Percentiles rank a stretch among this genome's conserved stretches.
Conservation (phyloP, 2,797 vertebrate genomes). For the Acropternis orthonyx region DNA sequence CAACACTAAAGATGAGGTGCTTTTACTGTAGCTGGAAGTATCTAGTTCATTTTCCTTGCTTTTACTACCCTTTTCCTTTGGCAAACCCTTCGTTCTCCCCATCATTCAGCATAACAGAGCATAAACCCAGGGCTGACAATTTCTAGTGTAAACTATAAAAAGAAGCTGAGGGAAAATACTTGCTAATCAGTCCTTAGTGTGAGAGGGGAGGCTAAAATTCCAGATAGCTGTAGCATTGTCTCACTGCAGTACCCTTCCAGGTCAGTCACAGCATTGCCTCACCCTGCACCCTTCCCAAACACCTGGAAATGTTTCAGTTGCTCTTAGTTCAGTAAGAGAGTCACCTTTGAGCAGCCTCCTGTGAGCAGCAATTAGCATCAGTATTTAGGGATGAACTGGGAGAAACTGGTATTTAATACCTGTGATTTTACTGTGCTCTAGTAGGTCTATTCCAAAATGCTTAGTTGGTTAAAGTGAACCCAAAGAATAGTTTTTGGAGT, state of each 20-base stretch:
- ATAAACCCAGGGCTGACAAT: slow-evolving; percentile 49
- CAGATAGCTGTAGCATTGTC: not conserved
- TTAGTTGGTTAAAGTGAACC: not conserved
- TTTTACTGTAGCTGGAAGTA: slow-evolving; percentile 71
- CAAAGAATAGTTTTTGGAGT: not conserved
- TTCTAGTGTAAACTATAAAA: slow-evolving; percentile 43
- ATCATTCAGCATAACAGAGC: slow-evolving; percentile 48
- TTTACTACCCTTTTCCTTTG: slow-evolving; percentile 58
- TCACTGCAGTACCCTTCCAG: not conserved
- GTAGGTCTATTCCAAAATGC: not conserved
- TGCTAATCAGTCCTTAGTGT: not conserved
- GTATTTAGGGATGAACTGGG: not conserved
- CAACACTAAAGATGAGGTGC: slow-evolving; percentile 57
- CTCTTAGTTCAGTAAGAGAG: not conserved
- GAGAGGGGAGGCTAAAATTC: not conserved
- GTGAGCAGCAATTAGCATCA: not conserved
- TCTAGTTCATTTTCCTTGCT: slow-evolving; percentile 58
- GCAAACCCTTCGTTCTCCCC: slow-evolving; percentile 29
- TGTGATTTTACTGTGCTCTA: not conserved
- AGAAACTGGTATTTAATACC: not conserved
- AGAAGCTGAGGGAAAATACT: not conserved
- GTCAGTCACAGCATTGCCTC: not conserved
- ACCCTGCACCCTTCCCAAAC: not conserved
- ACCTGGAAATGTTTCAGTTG: not conserved
- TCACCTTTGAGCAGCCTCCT: not conserved